Base-by-base conservation (phyloP, 2,797 vertebrate species). In the Channa striata region DNA sequence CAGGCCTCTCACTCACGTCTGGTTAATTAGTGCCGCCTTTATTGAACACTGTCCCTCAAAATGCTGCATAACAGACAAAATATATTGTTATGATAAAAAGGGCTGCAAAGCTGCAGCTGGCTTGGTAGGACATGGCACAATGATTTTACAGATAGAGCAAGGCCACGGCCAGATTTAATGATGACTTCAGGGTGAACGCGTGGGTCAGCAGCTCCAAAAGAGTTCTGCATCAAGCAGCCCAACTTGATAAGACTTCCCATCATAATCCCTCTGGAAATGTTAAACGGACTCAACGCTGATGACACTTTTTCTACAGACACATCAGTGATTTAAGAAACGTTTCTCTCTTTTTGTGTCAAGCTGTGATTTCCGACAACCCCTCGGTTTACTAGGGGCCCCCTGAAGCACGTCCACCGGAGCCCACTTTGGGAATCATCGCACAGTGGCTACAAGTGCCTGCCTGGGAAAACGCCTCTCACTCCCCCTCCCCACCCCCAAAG, bases 391-490 rank as follows among this genome's bases (percentile, higher is more conserved):
- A 7, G 33, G 39, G 69, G 49, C 44, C 59, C 23, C n/a, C 47
- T 73, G 63, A 63, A 81, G n/a, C n/a, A n/a, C n/a, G n/a, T n/a
- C n/a, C n/a, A n/a, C 46, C 36, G 8, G 53, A 70, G 52, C 59
- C 42, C 48, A 70, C 60, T 67, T 74, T 74, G 76, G 53, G 51
- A 81, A 66, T 47, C 81, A 80, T 71, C 80, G 66, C 77, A 71
- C 47, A 7, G 30, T 64, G 19, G 51, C 37, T 62, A 63, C 66
- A 74, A 16, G 59, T 74, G 58, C 79, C 49, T 76, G 63, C 73
- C 76, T 75, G 79, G 68, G 84, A 85, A 89, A 88, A 86, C 80
- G 78, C 82, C 79, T 78, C 63, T 72, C 37, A 66, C 64, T 34
- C 33, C 19, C 30, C 33, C 34, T 48, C 59, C 12, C 39, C 8